These are phyloP conservation scores for Sebastes diploproa DNA, from an alignment of 2,797 vertebrate genomes.

Conservation along the genomic window DNA sequence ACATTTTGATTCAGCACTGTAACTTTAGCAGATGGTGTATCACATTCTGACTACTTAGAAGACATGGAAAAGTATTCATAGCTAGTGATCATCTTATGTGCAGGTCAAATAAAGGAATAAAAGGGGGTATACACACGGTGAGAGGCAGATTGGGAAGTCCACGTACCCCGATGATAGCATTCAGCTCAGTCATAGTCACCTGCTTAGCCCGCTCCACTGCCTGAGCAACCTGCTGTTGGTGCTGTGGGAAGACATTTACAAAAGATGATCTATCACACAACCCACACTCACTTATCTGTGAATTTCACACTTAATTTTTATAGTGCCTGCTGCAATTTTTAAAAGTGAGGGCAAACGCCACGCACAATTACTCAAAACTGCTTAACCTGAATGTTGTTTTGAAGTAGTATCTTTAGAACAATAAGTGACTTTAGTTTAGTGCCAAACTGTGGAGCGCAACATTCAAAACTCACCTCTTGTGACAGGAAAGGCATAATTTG, in stretches of 20 bases:
- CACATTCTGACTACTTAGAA: background rate
- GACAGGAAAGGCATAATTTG: slow-evolving; percentile 99
- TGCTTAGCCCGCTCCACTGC: slow-evolving; percentile 99
- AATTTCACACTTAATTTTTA: slow-evolving; percentile 48
- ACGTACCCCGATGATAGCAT: slow-evolving; percentile 99
- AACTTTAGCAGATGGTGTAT: background rate
- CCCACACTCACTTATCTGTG: slow-evolving; percentile 25
- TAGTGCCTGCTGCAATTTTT: slow-evolving; percentile 13
- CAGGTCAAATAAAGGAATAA: slow-evolving; percentile 87
- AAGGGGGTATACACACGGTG: slow-evolving; percentile 93
- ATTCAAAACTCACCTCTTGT: slow-evolving; percentile 92
- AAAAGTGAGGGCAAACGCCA: slow-evolving; percentile 19
- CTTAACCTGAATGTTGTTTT: background rate
- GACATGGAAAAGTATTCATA: background rate
- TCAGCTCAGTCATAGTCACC: slow-evolving; percentile 99
- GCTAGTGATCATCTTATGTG: slow-evolving; percentile 17
- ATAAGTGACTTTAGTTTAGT: background rate
- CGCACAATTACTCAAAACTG: slow-evolving; percentile 32
- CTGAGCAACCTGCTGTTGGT: slow-evolving; percentile 99
- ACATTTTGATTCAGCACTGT: slow-evolving; percentile 40
- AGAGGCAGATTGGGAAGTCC: slow-evolving; percentile 94
- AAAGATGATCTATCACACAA: slow-evolving; percentile 39
- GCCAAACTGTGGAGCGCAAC: slow-evolving; percentile 2
- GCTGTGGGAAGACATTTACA: slow-evolving; percentile 81
- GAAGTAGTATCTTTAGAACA: slow-evolving; percentile 21